Evolutionary conservation across 2,888 invertebrate species (phyloP).

Genomic region (Heliconius erato): DNA sequence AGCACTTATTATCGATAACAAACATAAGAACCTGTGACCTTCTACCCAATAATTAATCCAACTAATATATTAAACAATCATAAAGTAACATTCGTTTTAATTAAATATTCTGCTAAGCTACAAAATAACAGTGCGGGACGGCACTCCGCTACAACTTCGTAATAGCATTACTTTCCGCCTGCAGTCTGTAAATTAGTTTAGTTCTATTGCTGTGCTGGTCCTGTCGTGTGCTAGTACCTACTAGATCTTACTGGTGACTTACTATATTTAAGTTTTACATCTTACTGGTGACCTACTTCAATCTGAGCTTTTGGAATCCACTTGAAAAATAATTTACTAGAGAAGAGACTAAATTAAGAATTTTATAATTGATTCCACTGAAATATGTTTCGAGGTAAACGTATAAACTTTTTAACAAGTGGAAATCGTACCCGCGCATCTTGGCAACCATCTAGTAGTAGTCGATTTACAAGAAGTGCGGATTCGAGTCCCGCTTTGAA

Average conservation of each 20-base stretch:
- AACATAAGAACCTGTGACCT: conserved; percentile 1
- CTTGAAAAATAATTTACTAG: not conserved
- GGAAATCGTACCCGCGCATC: no score
- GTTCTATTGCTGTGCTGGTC: conserved; percentile 8
- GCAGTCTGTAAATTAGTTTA: conserved; percentile 22
- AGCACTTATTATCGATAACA: not conserved
- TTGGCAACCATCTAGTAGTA: not conserved
- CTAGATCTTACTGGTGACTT: not conserved
- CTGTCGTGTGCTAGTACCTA: not conserved
- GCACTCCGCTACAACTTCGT: conserved; percentile 38
- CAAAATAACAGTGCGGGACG: conserved; percentile 28
- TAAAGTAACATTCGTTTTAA: conserved; percentile 7
- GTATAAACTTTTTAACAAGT: not conserved
- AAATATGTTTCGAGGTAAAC: not conserved
- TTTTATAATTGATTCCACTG: no score
- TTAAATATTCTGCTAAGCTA: conserved; percentile 13
- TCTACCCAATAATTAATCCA: not conserved
- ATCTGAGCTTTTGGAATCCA: not conserved
- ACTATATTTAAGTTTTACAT: not conserved
- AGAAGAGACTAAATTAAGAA: not conserved
- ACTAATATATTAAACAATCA: not conserved
- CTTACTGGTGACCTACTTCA: not conserved
- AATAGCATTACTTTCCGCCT: conserved; percentile 43
- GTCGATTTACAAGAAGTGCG: not conserved
- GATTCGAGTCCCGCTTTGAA: not conserved